A percentile compares a stretch with the other conserved stretches of the same genome.
Evolutionary conservation across 2,113 vertebrate species (phyloP).

Genomic region (Dendropsophus ebraccatus): DNA sequence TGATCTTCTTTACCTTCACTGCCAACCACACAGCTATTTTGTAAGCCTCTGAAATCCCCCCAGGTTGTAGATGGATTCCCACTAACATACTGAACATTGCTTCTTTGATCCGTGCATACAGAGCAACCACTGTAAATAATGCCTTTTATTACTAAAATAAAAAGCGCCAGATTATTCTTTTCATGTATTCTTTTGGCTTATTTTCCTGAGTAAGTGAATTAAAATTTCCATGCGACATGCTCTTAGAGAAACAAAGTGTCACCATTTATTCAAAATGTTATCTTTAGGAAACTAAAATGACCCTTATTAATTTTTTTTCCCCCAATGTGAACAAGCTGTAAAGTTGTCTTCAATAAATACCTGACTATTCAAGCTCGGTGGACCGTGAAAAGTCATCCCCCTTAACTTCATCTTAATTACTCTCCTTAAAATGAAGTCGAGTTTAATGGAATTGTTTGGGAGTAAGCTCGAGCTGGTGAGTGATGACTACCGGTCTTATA

Average conservation of each 20-base stretch:
- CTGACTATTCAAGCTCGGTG: slow-evolving; percentile 43
- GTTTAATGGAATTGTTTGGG: slow-evolving; percentile 45
- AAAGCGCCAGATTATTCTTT: background rate
- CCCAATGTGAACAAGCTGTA: slow-evolving; percentile 24
- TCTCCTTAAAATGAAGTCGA: slow-evolving; percentile 51
- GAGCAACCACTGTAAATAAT: slow-evolving; percentile 35
- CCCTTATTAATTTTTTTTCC: slow-evolving; percentile 24
- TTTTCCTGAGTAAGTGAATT: slow-evolving; percentile 21
- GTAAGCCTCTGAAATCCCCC: slow-evolving; percentile 28
- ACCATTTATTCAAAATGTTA: slow-evolving; percentile 44
- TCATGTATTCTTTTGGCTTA: background rate
- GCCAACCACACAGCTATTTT: slow-evolving; percentile 24
- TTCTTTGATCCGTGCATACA: slow-evolving; percentile 21
- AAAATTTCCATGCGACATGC: slow-evolving; percentile 7
- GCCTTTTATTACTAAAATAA: slow-evolving; percentile 29
- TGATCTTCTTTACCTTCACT: slow-evolving; percentile 24
- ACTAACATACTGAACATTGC: background rate
- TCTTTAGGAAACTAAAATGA: slow-evolving; percentile 43
- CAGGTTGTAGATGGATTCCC: slow-evolving; percentile 20
- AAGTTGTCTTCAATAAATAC: slow-evolving; percentile 49
- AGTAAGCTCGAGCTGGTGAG: slow-evolving; percentile 35
- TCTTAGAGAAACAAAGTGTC: slow-evolving; percentile 38
- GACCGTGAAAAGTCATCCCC: slow-evolving; percentile 43
- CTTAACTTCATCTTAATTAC: slow-evolving; percentile 50
- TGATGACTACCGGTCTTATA: slow-evolving; percentile 46